phyloP scores from a whole-genome alignment of 2,797 vertebrate genomes.

The Tarsius wallacei region DNA sequence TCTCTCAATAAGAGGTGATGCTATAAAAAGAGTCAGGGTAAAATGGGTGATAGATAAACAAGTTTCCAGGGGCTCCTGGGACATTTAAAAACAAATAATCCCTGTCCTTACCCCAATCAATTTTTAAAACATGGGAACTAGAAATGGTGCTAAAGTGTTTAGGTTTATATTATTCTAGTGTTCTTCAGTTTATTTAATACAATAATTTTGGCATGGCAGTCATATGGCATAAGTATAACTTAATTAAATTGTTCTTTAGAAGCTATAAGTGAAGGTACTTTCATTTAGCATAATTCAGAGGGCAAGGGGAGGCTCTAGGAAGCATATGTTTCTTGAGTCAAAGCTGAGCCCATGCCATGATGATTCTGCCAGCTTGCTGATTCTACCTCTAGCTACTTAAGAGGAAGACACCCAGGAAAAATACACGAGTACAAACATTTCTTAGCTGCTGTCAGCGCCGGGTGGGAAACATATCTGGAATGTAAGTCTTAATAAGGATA shows the following conservation, averaged over 20 bases:
- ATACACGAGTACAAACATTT: background rate
- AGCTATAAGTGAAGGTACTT: background rate
- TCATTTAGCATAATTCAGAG: background rate
- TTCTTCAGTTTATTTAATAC: constrained; percentile 27
- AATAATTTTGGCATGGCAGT: background rate
- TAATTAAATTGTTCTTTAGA: background rate
- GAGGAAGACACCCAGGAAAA: background rate
- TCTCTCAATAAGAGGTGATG: background rate
- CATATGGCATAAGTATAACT: background rate
- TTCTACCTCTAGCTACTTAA: background rate
- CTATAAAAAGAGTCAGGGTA: background rate
- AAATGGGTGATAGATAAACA: background rate
- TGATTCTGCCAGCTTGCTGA: background rate
- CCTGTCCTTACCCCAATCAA: background rate
- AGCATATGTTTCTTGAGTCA: background rate
- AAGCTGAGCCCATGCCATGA: background rate
- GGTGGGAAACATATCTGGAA: background rate
- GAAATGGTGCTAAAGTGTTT: background rate
- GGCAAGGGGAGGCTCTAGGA: background rate
- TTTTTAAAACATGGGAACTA: background rate
- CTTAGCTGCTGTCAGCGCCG: background rate
- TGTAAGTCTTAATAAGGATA: background rate
- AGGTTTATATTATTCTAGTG: background rate
- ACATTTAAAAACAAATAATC: constrained; percentile 7
- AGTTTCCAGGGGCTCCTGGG: background rate